These are phyloP conservation scores for Brachylomia viminalis DNA, from an alignment of 2,888 invertebrate genomes.

Conservation along the genomic window DNA sequence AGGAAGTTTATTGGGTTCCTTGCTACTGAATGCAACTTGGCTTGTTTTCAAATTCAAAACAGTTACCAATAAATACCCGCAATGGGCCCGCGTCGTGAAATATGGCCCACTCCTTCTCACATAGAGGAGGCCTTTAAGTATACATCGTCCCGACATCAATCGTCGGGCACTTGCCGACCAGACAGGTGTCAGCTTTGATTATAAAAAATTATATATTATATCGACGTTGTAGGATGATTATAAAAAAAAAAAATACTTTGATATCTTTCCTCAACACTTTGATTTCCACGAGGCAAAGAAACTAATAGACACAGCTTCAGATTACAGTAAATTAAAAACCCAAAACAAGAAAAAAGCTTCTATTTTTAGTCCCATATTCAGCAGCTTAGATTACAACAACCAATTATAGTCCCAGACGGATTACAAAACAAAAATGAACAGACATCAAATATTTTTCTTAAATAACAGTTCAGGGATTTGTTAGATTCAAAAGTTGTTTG, in stretches of 20 bases:
- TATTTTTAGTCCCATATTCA: background rate
- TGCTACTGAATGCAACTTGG: background rate
- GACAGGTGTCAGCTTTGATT: too few species aligned
- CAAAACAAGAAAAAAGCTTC: constrained; percentile 3
- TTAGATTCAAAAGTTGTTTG: constrained; percentile 28
- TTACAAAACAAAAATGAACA: constrained; percentile 27
- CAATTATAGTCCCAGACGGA: constrained; percentile 1
- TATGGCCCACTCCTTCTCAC: background rate
- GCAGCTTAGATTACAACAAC: constrained; percentile 15
- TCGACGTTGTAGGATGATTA: background rate
- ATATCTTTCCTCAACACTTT: background rate
- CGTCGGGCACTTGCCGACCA: too few species aligned
- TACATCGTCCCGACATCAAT: too few species aligned
- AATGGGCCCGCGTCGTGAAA: background rate
- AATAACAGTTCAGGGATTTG: constrained; percentile 24
- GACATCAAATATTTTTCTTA: constrained; percentile 29
- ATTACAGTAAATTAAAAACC: constrained; percentile 1
- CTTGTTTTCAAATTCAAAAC: background rate
- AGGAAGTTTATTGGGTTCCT: background rate
- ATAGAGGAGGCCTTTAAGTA: background rate
- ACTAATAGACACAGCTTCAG: background rate
- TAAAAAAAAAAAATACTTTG: background rate
- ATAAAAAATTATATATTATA: too few species aligned
- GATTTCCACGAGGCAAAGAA: background rate
- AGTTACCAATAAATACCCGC: background rate